Base-by-base conservation (phyloP, 2,888 invertebrate genomes). In the Tridacna gigas region DNA sequence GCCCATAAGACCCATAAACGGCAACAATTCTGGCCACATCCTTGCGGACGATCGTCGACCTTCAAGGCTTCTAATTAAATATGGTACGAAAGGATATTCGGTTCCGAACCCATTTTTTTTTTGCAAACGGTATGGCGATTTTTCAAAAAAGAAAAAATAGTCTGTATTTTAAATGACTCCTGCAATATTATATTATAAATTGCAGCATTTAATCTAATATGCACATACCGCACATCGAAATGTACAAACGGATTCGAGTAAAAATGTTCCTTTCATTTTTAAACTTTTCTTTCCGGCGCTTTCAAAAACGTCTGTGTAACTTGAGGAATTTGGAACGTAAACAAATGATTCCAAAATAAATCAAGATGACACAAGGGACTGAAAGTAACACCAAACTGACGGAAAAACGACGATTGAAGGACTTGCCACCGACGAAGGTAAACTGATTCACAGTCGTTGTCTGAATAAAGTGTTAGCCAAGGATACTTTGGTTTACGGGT, bases 391-490 rank as follows among this genome's bases (percentile, higher is more conserved):
- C 67, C 20, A 83, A 76, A 61, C 0, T 56, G n/a, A 22, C 48
- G 18, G 87, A 86, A 56, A 89, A 86, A 75, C 61, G 86, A 60
- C 56, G 82, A 12, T 51, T 81, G n/a, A 84, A 86, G 76, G 84
- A 88, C 48, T 66, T 77, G 45, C 80, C 82, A 66, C 87, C 87
- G 15, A 83, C 86, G 73, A 87, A 86, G 82, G 87, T 84, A 69
- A 26, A 22, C 7, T 37, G 2, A 37, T 37, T n/a, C 3, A 37
- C 37, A 37, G 37, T 37, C n/a, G n/a, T 37, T 37, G 37, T 37
- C 37, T 37, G 37, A 7, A 37, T 7, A 2, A 37, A 37, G 7
- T 37, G 2, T 37, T 37, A 37, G 37, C 7, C 7, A 37, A 37
- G n/a, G n/a, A n/a, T n/a, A n/a, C n/a, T n/a, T n/a, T n/a, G n/a